These are phyloP conservation scores for Ptilonorhynchus violaceus DNA, from an alignment of 2,113 vertebrate species.

Conservation along the genomic window DNA sequence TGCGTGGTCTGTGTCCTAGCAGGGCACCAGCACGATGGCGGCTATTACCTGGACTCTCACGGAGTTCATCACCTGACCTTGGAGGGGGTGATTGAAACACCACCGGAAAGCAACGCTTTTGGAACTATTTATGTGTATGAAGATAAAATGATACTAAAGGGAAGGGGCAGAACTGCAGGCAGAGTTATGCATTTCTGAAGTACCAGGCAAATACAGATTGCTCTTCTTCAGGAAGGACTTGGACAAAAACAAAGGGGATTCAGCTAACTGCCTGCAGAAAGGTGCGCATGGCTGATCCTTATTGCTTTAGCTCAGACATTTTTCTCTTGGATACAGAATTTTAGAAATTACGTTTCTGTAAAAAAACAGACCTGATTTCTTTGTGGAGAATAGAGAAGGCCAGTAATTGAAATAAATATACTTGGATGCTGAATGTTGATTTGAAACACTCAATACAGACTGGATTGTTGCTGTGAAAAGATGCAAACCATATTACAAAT, in stretches of 20 bases:
- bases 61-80: slow-evolving; percentile 89
- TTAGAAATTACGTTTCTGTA: not conserved
- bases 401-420: not conserved
- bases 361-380: not conserved
- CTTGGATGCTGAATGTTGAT: not conserved
- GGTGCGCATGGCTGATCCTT: not conserved
- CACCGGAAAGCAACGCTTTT: slow-evolving; percentile 82
- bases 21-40: slow-evolving; percentile 87
- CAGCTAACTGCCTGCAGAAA: not conserved
- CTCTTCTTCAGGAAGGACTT: not conserved
- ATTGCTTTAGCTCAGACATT: not conserved
- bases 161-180: slow-evolving; percentile 80
- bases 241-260: not conserved
- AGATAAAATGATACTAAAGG: slow-evolving; percentile 87
- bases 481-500: not conserved
- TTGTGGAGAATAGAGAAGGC: not conserved
- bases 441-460: not conserved
- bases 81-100: slow-evolving; percentile 88
- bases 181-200: slow-evolving; percentile 74
- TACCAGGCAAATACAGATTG: not conserved
- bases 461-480: not conserved
- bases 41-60: slow-evolving; percentile 76
- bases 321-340: not conserved
- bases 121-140: slow-evolving; percentile 83
- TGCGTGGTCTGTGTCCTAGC: slow-evolving; percentile 88